Percentiles rank a stretch among this genome's conserved stretches.
These are phyloP conservation scores for Amphipoea oculea DNA, from an alignment of 2,888 invertebrate genomes.

Conservation along the genomic window DNA sequence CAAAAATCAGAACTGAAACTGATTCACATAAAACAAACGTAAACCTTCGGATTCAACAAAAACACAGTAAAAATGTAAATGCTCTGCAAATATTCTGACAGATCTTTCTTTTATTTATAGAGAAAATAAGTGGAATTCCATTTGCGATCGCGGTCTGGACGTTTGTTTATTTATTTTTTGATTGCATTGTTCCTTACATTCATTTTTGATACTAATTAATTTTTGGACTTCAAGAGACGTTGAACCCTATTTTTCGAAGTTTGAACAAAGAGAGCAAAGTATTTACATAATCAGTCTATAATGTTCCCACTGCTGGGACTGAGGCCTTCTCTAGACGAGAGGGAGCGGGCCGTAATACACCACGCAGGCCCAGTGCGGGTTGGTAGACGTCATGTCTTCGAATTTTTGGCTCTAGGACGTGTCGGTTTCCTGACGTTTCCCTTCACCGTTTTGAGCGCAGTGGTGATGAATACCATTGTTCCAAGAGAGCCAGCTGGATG, in stretches of 20 bases:
- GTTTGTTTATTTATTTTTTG: constrained; percentile 4
- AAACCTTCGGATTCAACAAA: constrained; percentile 29
- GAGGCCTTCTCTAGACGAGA: not conserved
- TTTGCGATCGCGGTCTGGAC: constrained; percentile 15
- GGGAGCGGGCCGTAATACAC: not conserved
- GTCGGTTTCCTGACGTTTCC: not conserved
- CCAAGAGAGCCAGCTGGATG: not conserved
- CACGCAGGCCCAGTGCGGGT: not conserved
- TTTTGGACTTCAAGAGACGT: not conserved
- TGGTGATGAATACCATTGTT: not conserved
- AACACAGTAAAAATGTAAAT: constrained; percentile 47
- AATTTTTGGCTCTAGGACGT: not conserved
- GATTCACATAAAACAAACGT: constrained; percentile 8
- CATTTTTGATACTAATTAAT: constrained; percentile 11
- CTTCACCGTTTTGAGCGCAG: too few relatives aligned
- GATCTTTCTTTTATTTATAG: constrained; percentile 40
- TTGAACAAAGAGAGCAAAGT: not conserved
- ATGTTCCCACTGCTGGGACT: not conserved
- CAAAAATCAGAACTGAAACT: constrained; percentile 26
- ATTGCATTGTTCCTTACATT: constrained; percentile 1
- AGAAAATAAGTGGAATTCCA: constrained; percentile 42
- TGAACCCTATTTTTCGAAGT: not conserved
- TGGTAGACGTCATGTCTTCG: not conserved
- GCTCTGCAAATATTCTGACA: constrained; percentile 42
- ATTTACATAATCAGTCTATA: not conserved